Evolutionary conservation across 2,113 vertebrate species (phyloP).

Genomic region (Regulus satrapa): DNA sequence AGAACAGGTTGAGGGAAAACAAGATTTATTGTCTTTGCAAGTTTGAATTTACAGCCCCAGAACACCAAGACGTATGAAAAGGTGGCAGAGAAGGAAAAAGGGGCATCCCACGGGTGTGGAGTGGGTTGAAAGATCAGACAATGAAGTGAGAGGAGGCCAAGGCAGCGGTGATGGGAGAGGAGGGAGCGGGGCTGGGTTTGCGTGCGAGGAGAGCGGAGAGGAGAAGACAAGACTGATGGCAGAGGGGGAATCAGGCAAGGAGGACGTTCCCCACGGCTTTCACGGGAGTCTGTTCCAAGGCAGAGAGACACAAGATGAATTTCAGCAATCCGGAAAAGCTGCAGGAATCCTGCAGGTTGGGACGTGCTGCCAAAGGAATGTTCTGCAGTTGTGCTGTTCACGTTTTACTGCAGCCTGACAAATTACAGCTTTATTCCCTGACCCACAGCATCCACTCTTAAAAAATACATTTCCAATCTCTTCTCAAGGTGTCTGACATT

Average conservation of each 20-base stretch:
- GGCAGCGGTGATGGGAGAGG: not conserved
- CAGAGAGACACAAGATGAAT: slow-evolving; percentile 29
- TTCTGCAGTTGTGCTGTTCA: not conserved
- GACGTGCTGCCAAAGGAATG: slow-evolving; percentile 51
- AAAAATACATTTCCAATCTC: not conserved
- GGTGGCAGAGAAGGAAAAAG: not conserved
- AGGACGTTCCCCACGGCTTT: not conserved
- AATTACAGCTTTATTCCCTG: not conserved
- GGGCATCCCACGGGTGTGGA: not conserved
- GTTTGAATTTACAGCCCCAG: not conserved
- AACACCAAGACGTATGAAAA: not conserved
- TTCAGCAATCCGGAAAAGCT: slow-evolving; percentile 8
- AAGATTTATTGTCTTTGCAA: not conserved
- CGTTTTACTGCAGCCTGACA: not conserved
- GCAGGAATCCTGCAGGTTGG: slow-evolving; percentile 56
- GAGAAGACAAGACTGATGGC: not conserved
- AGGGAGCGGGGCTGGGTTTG: not conserved
- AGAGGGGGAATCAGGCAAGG: not conserved
- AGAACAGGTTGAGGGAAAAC: not conserved
- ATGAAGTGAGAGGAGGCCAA: not conserved
- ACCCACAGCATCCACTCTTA: not conserved
- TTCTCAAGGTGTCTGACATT: not conserved
- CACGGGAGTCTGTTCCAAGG: not conserved
- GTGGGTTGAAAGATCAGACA: not conserved
- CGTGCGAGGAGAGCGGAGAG: not conserved